Evolutionary conservation across 2,113 vertebrate species (phyloP), one percentile per base, ranked within the genome.

Genomic region (Oreochromis spilurus): DNA sequence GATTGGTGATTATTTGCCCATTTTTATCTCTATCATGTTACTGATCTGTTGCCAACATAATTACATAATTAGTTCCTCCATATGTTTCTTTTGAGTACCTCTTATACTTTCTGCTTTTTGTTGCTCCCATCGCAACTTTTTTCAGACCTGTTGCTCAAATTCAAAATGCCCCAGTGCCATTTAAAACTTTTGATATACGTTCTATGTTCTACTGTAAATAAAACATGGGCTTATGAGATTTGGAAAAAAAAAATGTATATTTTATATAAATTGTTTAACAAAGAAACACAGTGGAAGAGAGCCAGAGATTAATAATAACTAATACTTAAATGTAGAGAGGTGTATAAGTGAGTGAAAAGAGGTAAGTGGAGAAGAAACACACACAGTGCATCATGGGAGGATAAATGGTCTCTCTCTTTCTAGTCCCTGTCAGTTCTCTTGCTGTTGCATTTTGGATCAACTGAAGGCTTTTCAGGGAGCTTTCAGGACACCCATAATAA

Each of bases 161-260:
- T n/a, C 19, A 38, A 65, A 65, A 65, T 65, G 17, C 31, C 31
- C 17, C 58, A 62, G 58, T 36, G 9, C 31, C 60, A 36, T 65
- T 36, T 65, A n/a, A 65, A 36, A 65, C 31, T n/a, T 36, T 36
- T 65, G 17, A 65, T 65, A 65, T 36, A 62, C 9, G 1, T 62
- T 62, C 17, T 36, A 19, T 36, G 9, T 36, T 62, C 58, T 36
- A 4, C 31, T 36, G 31, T 62, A 62, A 62, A 62, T 62, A 62
- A n/a, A 62, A 62, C 58, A 36, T n/a, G 58, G 1, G 17, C 58
- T 24, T 24, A 36, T 7, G 58, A 36, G 11, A 62, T 62, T 36
- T 0, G 0, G 31, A n/a, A 26, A 26, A 26, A 24, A 24, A 26
- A 4, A 26, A 62, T 2, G 1, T 36, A 65, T 65, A 65, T 65